Evolutionary conservation across 2,113 vertebrate genomes (phyloP).

Genomic region (Hypocryptadius cinnamomeus): DNA sequence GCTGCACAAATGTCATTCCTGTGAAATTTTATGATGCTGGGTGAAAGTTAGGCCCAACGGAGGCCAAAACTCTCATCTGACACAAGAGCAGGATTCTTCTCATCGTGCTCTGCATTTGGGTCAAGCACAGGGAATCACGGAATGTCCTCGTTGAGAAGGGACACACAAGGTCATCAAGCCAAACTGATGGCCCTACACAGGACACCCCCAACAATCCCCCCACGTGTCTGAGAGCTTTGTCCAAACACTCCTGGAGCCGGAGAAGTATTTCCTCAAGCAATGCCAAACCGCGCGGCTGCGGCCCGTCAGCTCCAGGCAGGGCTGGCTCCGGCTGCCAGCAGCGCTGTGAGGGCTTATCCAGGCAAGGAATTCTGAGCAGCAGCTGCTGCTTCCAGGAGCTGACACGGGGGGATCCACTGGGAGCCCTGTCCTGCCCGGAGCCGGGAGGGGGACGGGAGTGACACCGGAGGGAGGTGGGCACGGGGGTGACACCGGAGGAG

Average conservation of each 20-base stretch:
- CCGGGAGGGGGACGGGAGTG: background rate
- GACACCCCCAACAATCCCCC: background rate
- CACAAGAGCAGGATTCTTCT: background rate
- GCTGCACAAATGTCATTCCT: background rate
- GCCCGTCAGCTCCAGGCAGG: background rate
- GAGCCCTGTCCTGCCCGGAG: background rate
- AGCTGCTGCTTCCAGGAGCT: background rate
- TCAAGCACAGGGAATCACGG: background rate
- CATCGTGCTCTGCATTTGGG: background rate
- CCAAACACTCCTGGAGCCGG: background rate
- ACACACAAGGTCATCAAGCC: background rate
- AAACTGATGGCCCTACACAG: background rate
- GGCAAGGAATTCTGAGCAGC: background rate
- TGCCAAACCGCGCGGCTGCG: rapidly evolving
- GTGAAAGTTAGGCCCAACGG: background rate
- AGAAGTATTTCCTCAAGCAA: background rate
- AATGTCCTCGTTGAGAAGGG: background rate
- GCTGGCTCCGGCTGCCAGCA: background rate
- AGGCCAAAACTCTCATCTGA: background rate
- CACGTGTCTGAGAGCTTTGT: background rate
- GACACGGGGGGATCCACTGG: background rate
- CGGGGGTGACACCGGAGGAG: background rate
- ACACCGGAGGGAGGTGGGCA: background rate
- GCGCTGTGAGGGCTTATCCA: rapidly evolving
- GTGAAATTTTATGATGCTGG: background rate